phyloP scores from a whole-genome alignment of 1,140 invertebrate genomes.

The Matsumurasca onukii region DNA sequence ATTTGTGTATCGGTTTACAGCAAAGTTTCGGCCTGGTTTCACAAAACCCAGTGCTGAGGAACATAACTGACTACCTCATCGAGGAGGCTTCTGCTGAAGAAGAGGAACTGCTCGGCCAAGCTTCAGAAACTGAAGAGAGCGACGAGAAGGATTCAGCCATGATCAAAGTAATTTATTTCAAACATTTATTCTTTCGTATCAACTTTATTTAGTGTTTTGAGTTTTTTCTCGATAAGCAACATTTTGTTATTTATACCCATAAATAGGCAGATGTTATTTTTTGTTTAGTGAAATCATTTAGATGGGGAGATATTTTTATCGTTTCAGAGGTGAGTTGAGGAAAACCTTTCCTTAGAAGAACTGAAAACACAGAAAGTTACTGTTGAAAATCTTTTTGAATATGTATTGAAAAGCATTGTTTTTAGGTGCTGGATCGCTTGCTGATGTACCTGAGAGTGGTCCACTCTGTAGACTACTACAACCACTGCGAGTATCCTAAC shows the following conservation, averaged over 20 bases:
- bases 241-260: no score
- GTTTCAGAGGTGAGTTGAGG: no score
- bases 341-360: no score
- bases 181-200: background rate
- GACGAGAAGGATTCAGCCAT: slow-evolving; percentile 80
- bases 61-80: slow-evolving; percentile 97
- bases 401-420: no score
- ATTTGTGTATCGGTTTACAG: background rate
- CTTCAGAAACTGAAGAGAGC: slow-evolving; percentile 57
- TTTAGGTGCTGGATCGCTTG: slow-evolving; percentile 74
- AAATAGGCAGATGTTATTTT: no score
- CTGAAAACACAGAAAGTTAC: no score
- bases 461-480: slow-evolving; percentile 99
- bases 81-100: slow-evolving; percentile 98
- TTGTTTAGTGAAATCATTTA: no score
- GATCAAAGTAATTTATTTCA: slow-evolving; percentile 61
- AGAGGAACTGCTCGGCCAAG: slow-evolving; percentile 87
- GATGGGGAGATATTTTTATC: no score
- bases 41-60: slow-evolving; percentile 88
- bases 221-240: background rate
- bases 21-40: slow-evolving; percentile 78
- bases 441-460: slow-evolving; percentile 95
- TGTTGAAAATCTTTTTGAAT: no score
- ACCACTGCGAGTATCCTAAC: slow-evolving; percentile 97
- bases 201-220: background rate